Base-by-base conservation (phyloP, 2,113 vertebrate species). In the Mustela nigripes region DNA sequence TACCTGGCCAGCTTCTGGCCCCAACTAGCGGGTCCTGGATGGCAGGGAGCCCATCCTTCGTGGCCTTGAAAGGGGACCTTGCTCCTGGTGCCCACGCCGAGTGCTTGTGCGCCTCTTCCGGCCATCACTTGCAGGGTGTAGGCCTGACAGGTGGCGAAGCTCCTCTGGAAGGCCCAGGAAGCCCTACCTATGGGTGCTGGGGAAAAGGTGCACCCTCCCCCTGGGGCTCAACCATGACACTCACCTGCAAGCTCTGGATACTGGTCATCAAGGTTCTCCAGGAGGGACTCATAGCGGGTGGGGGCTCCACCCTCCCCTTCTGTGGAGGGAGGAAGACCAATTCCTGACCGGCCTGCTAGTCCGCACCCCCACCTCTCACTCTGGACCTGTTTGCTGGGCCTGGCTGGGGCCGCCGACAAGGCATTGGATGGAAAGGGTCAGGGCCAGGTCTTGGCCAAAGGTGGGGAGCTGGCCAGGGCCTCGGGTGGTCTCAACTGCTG, bases 171-270 rank as follows among this genome's bases (percentile, higher is more conserved):
- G 53, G 60, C 45, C 87, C 65, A 7, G 53, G 84, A 97, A 94
- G 26, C 26, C 93, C 33, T 91, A 42, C 28, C 56, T 33, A 7
- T 76, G 0, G 19, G 67, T 26, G 4, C 21, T 69, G 7, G 60
- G 48, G n/a, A 89, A 81, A 76, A 48, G 63, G 16, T 1, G 4
- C n/a, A 8, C 36, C 74, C 15, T 21, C 33, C 58, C 26, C 28
- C 62, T 14, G 6, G 73, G 91, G 31, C 56, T 69, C 33, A 42
- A 21, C 24, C 26, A 1, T 67, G 36, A 87, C 22, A 67, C 91
- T 97, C 81, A 98, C 98, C 95, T 96, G 95, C 92, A 19, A 98
- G 78, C 28, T 97, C 94, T 74, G 98, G 95, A 67, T 62, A 79
- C 28, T 90, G 45, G 33, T 95, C 95, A 33, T 62, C 97, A 60